Percentiles rank a stretch among this genome's conserved stretches.
Conservation (phyloP, 2,113 vertebrate species). For the Thamnophis sirtalis region DNA sequence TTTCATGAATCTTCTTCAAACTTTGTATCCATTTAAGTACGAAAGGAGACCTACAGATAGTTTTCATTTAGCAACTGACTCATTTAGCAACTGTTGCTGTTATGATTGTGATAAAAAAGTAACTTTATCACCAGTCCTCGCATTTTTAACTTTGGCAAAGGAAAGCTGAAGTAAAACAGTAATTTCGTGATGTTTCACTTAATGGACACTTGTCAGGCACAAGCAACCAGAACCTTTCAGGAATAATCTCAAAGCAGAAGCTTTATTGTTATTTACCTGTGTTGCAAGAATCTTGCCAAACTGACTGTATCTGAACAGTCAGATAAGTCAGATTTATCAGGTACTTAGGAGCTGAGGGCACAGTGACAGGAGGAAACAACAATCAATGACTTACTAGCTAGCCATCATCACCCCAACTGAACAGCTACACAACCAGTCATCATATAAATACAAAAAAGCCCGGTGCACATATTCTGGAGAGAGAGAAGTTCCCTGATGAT, state of each 20-base stretch:
- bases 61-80: not conserved
- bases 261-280: not conserved
- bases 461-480: too few species aligned
- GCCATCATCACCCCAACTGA: too few species aligned
- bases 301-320: too few species aligned
- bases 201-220: not conserved
- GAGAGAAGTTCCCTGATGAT: too few species aligned
- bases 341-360: too few species aligned
- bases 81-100: not conserved
- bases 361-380: too few species aligned
- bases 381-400: too few species aligned
- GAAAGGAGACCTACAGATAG: not conserved
- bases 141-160: not conserved
- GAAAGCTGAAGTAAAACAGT: not conserved
- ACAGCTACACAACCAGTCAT: too few species aligned
- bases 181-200: not conserved
- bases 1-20: conserved; percentile 3
- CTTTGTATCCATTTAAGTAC: conserved; percentile 25
- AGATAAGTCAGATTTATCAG: too few species aligned
- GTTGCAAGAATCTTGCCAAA: too few species aligned
- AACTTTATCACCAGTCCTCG: not conserved
- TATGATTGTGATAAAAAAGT: not conserved
- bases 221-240: not conserved
- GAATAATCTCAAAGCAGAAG: not conserved
- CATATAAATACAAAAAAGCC: too few species aligned